These are phyloP conservation scores for Drosophila eohydei DNA, from an alignment of 2,888 invertebrate genomes.

Conservation along the genomic window DNA sequence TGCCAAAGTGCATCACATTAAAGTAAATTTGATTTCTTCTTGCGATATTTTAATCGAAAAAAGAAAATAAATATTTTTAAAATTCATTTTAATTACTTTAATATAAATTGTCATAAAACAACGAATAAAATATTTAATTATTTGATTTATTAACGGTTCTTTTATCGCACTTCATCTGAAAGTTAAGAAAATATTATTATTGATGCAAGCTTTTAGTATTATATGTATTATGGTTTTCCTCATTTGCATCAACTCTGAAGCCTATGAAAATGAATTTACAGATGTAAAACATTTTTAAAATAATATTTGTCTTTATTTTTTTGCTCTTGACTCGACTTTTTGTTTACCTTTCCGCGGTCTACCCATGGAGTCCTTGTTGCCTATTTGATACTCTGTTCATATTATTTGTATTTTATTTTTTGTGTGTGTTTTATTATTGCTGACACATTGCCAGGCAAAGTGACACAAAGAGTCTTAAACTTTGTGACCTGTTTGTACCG, in stretches of 20 bases:
- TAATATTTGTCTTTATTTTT: not conserved
- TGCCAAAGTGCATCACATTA: not conserved
- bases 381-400: slow-evolving; percentile 37
- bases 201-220: too few relatives aligned
- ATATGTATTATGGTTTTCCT: too few relatives aligned
- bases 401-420: slow-evolving; percentile 14
- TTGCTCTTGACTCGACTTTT: not conserved
- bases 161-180: too few relatives aligned
- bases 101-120: not conserved
- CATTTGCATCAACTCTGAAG: too few relatives aligned
- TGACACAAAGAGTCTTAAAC: slow-evolving; percentile 69
- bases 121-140: too few relatives aligned
- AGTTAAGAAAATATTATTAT: too few relatives aligned
- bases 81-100: not conserved
- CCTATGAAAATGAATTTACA: not conserved
- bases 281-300: not conserved
- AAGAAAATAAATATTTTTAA: not conserved
- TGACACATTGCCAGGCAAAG: slow-evolving; percentile 52
- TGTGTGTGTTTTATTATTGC: slow-evolving; percentile 21
- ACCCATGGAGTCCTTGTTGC: slow-evolving; percentile 10
- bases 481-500: slow-evolving; percentile 57
- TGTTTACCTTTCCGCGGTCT: slow-evolving; percentile 7
- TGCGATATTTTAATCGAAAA: not conserved
- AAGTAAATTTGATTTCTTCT: not conserved
- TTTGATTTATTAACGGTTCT: too few relatives aligned